Conservation (phyloP, 2,113 vertebrate species). For the Seriola quinqueradiata region DNA sequence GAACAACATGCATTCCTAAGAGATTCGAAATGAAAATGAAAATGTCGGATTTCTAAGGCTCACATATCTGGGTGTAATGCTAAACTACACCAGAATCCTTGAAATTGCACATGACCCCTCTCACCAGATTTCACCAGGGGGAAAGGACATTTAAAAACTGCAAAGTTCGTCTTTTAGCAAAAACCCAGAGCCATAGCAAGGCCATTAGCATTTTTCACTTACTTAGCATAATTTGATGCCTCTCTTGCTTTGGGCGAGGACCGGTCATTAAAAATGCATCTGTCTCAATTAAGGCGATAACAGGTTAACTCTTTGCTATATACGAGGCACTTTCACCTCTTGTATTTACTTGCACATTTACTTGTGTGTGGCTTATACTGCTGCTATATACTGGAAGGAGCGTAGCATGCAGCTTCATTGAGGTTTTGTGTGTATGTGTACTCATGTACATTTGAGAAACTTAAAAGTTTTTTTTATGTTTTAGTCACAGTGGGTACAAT, state of each 20-base stretch:
- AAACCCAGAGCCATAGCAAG: conserved; percentile 26
- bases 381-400: background rate
- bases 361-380: background rate
- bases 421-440: conserved; percentile 4
- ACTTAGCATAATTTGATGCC: conserved; percentile 79
- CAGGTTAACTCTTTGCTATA: conserved; percentile 55
- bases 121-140: conserved; percentile 40
- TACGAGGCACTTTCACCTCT: conserved; percentile 33
- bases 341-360: background rate
- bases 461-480: background rate
- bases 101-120: background rate
- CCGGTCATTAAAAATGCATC: conserved; percentile 83
- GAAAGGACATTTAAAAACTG: conserved; percentile 57
- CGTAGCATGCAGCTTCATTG: no score
- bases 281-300: conserved; percentile 73
- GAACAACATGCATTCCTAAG: background rate
- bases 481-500: no score
- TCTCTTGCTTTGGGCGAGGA: conserved; percentile 64
- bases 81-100: background rate
- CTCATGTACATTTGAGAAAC: background rate
- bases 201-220: conserved; percentile 76
- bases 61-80: background rate
- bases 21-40: background rate
- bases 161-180: conserved; percentile 57
- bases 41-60: background rate